These are phyloP conservation scores for Brachionus asplanchnoidis DNA, from an alignment of 1,140 invertebrate genomes.

Conservation along the genomic window DNA sequence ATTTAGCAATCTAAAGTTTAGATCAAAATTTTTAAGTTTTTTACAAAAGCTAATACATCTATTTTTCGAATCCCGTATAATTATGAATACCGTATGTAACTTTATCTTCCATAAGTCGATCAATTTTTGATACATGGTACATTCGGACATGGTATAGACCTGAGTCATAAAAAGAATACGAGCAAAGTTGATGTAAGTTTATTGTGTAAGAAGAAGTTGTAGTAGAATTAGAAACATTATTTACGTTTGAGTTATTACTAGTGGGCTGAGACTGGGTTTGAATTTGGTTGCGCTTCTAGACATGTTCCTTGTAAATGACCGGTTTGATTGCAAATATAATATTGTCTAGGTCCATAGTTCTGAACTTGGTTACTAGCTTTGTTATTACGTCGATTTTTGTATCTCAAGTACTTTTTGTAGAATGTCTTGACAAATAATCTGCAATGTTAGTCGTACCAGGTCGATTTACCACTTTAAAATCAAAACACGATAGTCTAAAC, in stretches of 20 bases:
- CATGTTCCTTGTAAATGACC: neutral
- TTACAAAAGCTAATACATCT: too few relatives aligned
- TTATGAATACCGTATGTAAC: too few relatives aligned
- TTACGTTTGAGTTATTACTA: neutral
- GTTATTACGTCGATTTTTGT: too few relatives aligned
- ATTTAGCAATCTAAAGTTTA: too few relatives aligned
- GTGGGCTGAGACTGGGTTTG: neutral
- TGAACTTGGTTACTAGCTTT: too few relatives aligned
- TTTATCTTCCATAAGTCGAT: too few relatives aligned
- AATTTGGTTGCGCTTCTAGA: neutral
- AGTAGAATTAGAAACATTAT: too few relatives aligned
- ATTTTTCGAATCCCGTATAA: too few relatives aligned
- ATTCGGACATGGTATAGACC: neutral
- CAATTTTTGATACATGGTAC: too few relatives aligned
- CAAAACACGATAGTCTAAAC: neutral
- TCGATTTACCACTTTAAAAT: neutral
- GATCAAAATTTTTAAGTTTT: too few relatives aligned
- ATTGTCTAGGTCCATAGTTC: neutral
- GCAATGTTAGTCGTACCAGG: neutral
- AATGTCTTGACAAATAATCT: neutral
- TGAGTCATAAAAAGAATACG: constrained; percentile 4
- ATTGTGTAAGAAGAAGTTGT: neutral
- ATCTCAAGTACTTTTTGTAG: too few relatives aligned
- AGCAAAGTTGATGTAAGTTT: neutral
- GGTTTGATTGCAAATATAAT: neutral